phyloP scores from a whole-genome alignment of 2,888 invertebrate species.

The Melolontha melolontha region DNA sequence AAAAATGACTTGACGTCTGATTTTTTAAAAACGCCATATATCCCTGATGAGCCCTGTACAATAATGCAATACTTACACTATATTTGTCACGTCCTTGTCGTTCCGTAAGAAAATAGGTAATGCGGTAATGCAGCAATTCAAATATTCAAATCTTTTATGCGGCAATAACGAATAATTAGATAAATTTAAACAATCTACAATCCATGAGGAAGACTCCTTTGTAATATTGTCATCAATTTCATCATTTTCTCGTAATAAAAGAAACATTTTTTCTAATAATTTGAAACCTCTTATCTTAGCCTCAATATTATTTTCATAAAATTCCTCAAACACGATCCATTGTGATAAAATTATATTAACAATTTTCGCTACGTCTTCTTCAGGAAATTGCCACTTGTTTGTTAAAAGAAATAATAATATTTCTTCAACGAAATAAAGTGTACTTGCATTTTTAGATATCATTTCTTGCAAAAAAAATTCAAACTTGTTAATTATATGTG shows the following conservation, averaged over 20 bases:
- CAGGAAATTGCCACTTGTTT: conserved; percentile 43
- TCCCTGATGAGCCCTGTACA: no score
- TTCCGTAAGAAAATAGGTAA: conserved; percentile 46
- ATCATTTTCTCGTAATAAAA: conserved; percentile 4
- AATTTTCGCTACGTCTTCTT: conserved; percentile 40
- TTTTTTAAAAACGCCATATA: no score
- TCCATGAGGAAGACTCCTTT: conserved; percentile 27
- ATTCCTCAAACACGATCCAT: conserved; percentile 52
- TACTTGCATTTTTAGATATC: conserved; percentile 15
- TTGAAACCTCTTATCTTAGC: conserved; percentile 50
- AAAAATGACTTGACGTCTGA: no score
- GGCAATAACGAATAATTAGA: background rate
- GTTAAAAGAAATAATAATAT: conserved; percentile 46
- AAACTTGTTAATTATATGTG: conserved; percentile 53
- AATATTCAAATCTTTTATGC: conserved; percentile 45
- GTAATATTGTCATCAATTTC: background rate
- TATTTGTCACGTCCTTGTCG: conserved; percentile 45
- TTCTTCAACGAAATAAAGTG: conserved; percentile 40
- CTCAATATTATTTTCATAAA: conserved; percentile 49
- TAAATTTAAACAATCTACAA: conserved; percentile 34
- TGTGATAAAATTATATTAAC: conserved; percentile 47
- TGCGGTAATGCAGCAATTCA: conserved; percentile 50
- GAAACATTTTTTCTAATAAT: conserved; percentile 49
- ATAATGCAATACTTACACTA: conserved; percentile 50
- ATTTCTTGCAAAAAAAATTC: conserved; percentile 48